A percentile compares a stretch with the other conserved stretches of the same genome.
These are phyloP conservation scores for Scolopax bukidnonensis DNA, from an alignment of 2,797 vertebrate genomes.

Conservation along the genomic window DNA sequence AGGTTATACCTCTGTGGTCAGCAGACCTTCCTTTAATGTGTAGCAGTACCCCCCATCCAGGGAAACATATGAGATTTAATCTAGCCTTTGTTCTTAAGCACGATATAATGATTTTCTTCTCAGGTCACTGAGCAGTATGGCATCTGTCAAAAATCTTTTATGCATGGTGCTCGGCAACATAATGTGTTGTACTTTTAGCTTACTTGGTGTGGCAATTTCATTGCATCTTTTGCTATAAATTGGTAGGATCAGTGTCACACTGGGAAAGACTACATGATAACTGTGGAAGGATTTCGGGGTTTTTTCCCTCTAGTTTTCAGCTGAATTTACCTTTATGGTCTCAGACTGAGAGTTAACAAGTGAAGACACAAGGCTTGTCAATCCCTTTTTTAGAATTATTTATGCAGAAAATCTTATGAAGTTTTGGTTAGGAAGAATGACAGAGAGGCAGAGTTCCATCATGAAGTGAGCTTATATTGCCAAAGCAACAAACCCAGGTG, in stretches of 20 bases:
- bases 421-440: background rate
- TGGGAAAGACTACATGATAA: background rate
- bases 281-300: background rate
- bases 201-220: background rate
- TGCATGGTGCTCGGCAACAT: background rate
- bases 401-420: background rate
- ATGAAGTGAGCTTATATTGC: background rate
- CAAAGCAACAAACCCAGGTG: slow-evolving; percentile 40
- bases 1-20: background rate
- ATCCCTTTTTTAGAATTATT: background rate
- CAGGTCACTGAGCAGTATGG: background rate
- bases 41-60: background rate
- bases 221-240: background rate
- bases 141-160: background rate
- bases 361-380: slow-evolving; percentile 12
- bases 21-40: background rate
- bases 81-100: background rate
- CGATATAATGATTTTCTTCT: background rate
- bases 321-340: background rate
- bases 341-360: background rate
- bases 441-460: background rate
- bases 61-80: background rate
- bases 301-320: background rate
- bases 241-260: background rate
- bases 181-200: background rate